Conservation (phyloP, 1,140 invertebrate species). For the Drosophila eugracilis region DNA sequence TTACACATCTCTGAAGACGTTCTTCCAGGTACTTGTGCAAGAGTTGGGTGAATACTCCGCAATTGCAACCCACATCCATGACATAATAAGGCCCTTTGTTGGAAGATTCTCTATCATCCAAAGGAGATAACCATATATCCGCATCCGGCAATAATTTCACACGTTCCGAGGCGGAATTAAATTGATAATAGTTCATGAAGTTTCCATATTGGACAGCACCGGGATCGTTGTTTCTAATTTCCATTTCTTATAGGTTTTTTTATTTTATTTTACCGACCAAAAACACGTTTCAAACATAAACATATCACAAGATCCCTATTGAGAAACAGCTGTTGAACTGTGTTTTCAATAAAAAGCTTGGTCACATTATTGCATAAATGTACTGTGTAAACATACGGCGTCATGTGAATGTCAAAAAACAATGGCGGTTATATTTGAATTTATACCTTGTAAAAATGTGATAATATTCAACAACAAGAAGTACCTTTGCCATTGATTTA, state of each 20-base stretch:
- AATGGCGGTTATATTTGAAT: too few species aligned
- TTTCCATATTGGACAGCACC: slow-evolving; percentile 92
- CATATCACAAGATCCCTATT: too few species aligned
- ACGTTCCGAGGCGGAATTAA: slow-evolving; percentile 89
- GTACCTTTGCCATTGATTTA: too few species aligned
- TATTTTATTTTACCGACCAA: too few species aligned
- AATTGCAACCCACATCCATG: slow-evolving; percentile 93
- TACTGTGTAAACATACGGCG: too few species aligned
- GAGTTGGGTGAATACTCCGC: slow-evolving; percentile 89
- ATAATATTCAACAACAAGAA: too few species aligned
- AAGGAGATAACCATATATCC: slow-evolving; percentile 85
- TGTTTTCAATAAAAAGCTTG: too few species aligned
- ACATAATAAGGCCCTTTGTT: slow-evolving; percentile 85
- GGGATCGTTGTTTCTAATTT: slow-evolving; percentile 86
- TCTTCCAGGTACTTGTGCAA: slow-evolving; percentile 77
- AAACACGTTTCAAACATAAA: not conserved
- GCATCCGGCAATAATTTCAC: slow-evolving; percentile 87
- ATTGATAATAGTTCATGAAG: slow-evolving; percentile 94
- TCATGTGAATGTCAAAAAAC: too few species aligned
- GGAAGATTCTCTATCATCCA: not conserved
- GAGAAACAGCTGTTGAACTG: too few species aligned
- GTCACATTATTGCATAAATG: too few species aligned
- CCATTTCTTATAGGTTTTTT: not conserved
- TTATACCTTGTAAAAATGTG: too few species aligned
- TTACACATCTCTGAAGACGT: slow-evolving; percentile 76